Conservation (phyloP, 2,888 invertebrate genomes). For the Peribatodes rhomboidaria region DNA sequence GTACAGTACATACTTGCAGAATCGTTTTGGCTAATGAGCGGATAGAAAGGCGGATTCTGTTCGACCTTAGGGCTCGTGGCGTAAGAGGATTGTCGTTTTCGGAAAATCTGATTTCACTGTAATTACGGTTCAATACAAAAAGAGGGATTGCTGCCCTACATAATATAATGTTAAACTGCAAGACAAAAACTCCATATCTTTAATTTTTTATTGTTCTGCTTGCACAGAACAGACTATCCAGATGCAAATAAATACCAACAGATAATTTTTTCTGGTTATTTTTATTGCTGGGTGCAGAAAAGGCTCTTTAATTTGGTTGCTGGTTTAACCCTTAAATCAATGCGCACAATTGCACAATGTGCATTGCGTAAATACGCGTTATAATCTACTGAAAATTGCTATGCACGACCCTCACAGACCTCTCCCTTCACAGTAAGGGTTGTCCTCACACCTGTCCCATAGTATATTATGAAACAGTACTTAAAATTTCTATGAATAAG, state of each 20-base stretch:
- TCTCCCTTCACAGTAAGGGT: constrained; percentile 52
- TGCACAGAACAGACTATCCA: no score
- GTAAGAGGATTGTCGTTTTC: constrained; percentile 30
- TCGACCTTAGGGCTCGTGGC: constrained; percentile 38
- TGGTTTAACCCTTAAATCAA: neutral
- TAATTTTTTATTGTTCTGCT: no score
- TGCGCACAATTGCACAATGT: neutral
- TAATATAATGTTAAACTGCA: no score
- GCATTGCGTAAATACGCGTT: constrained; percentile 7
- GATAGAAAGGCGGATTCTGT: constrained; percentile 76
- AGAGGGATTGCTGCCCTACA: neutral
- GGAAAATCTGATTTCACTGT: neutral
- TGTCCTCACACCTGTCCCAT: constrained; percentile 57
- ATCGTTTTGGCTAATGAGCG: constrained; percentile 80
- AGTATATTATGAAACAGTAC: constrained; percentile 12
- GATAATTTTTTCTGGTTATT: no score
- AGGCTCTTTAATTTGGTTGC: no score
- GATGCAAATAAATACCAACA: no score
- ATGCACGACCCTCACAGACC: constrained; percentile 53
- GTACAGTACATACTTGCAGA: constrained; percentile 56
- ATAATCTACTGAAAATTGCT: constrained; percentile 48
- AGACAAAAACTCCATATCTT: no score
- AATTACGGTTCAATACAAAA: neutral
- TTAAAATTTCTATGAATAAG: neutral
- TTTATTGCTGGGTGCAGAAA: no score